Conservation (phyloP, 2,797 vertebrate species). For the Channallabes apus region DNA sequence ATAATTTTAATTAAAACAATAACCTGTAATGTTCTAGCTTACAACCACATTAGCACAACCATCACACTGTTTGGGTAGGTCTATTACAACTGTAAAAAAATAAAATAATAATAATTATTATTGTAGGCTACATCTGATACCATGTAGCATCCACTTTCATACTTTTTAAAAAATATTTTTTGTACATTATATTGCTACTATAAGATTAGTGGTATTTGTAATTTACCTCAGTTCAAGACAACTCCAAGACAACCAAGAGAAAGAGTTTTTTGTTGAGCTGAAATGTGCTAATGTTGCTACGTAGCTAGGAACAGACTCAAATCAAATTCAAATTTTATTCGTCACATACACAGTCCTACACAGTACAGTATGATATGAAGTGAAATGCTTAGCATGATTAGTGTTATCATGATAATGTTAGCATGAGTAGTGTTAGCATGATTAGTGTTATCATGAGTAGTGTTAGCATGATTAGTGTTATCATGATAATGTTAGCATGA, state of each 20-base stretch:
- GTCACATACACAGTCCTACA: too few relatives aligned
- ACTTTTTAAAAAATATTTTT: background rate
- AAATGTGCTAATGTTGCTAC: background rate
- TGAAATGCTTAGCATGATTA: too few relatives aligned
- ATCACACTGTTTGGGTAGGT: background rate
- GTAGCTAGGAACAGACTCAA: background rate
- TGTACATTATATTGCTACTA: background rate
- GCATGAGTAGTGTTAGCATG: too few relatives aligned
- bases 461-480: background rate
- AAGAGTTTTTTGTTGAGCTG: background rate
- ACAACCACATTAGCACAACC: background rate
- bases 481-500: too few relatives aligned
- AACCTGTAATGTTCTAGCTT: background rate
- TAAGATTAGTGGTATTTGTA: background rate
- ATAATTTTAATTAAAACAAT: background rate
- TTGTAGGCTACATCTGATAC: background rate
- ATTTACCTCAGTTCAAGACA: background rate
- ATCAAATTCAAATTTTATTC: too few relatives aligned
- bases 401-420: too few relatives aligned
- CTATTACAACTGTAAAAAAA: background rate
- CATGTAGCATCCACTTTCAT: background rate
- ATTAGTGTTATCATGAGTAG: too few relatives aligned
- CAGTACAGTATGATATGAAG: too few relatives aligned
- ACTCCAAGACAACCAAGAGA: background rate
- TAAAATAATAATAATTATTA: background rate